Evolutionary conservation across 2,888 invertebrate species (phyloP).

Genomic region (Microctonus hyperodae): DNA sequence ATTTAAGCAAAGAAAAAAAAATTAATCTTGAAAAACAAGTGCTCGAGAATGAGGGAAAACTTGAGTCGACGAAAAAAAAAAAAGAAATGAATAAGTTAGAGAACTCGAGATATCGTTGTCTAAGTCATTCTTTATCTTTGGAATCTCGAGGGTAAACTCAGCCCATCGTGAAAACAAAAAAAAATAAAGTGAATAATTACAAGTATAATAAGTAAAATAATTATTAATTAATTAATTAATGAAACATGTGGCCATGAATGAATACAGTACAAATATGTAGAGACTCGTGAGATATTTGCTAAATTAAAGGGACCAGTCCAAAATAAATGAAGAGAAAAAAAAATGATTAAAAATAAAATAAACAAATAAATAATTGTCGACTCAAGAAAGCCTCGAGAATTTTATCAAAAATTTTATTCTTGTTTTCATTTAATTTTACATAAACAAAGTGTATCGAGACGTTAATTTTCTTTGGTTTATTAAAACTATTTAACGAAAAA

Average conservation of each 20-base stretch:
- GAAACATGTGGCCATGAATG: constrained; percentile 28
- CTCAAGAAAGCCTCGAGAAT: constrained; percentile 25
- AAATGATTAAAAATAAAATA: neutral
- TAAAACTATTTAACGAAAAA: neutral
- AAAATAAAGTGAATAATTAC: constrained; percentile 29
- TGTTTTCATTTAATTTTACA: constrained; percentile 16
- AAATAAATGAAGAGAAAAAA: constrained; percentile 21
- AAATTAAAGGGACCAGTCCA: constrained; percentile 30
- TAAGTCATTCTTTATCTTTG: constrained; percentile 9
- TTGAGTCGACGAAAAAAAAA: constrained; percentile 2
- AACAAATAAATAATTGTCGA: constrained; percentile 4
- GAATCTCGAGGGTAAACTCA: constrained; percentile 33
- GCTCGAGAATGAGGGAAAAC: neutral
- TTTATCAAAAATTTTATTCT: constrained; percentile 2
- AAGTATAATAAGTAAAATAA: constrained; percentile 18
- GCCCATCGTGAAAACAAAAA: constrained; percentile 20
- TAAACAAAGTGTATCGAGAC: constrained; percentile 13
- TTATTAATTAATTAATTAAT: constrained; percentile 28
- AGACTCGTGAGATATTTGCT: constrained; percentile 16
- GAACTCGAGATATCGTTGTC: constrained; percentile 24
- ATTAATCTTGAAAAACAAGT: constrained; percentile 36
- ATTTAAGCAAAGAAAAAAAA: constrained; percentile 35
- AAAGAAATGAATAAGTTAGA: constrained; percentile 23
- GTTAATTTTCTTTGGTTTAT: constrained; percentile 1
- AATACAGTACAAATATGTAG: constrained; percentile 30